phyloP scores from a whole-genome alignment of 2,797 vertebrate genomes.

The Ficedula albicollis region DNA sequence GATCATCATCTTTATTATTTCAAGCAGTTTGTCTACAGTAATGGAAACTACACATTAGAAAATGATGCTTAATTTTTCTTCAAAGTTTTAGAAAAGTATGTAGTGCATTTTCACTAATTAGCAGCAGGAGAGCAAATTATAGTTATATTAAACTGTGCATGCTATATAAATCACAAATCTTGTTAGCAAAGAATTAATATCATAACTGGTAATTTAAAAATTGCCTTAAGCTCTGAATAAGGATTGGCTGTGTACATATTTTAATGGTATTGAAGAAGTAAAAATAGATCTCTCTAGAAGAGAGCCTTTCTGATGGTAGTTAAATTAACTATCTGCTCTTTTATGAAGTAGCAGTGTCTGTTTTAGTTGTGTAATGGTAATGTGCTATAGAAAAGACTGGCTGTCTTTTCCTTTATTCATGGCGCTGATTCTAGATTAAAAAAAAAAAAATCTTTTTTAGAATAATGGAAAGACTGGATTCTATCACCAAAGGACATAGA shows the following conservation, averaged over 20 bases:
- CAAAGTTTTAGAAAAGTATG: slow-evolving; percentile 38
- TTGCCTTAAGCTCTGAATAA: slow-evolving; percentile 64
- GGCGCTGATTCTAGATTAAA: background rate
- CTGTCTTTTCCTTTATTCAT: background rate
- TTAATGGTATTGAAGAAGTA: slow-evolving; percentile 60
- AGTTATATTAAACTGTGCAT: slow-evolving; percentile 48
- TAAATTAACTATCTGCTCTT: slow-evolving; percentile 16
- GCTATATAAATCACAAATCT: slow-evolving; percentile 70
- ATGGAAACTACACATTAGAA: slow-evolving; percentile 50
- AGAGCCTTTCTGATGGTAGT: background rate
- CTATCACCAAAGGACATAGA: background rate
- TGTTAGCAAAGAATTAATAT: slow-evolving; percentile 68
- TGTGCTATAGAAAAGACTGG: background rate
- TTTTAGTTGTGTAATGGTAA: background rate
- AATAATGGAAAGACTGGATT: background rate
- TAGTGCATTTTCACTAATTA: slow-evolving; percentile 69
- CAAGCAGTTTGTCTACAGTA: background rate
- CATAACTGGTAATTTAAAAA: slow-evolving; percentile 70
- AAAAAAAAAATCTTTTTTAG: background rate
- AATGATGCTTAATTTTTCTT: slow-evolving; percentile 49
- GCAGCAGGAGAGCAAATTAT: slow-evolving; percentile 59
- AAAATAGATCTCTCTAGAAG: slow-evolving; percentile 51
- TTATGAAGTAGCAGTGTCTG: background rate
- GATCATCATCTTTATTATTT: slow-evolving; percentile 6
- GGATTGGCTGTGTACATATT: slow-evolving; percentile 47